Base-by-base conservation (phyloP, 1,140 invertebrate species). In the Eubasilissa regina region DNA sequence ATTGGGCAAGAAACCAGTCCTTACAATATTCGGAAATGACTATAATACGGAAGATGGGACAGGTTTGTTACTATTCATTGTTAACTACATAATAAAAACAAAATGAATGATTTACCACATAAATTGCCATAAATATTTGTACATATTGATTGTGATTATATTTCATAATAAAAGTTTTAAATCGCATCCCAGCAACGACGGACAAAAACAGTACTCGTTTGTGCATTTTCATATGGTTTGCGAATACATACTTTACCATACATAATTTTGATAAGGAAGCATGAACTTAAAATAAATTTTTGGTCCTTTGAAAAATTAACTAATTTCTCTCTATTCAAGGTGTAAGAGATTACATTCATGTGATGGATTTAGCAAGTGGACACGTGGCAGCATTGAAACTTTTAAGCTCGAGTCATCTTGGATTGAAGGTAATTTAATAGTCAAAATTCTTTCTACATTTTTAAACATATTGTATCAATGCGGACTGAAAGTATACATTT, bases 271-370 rank as follows among this genome's bases (percentile, higher is more conserved):
- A n/a, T n/a, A n/a, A n/a, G n/a, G n/a, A 35, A 35, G 6, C 6
- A 35, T 6, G 25, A 1, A 3, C 25, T 35, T 35, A 35, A 35
- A 6, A 35, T 35, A 35, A 35, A 35, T 35, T 35, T 35, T 35
- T 35, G 25, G 25, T 35, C 6, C 6, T 8, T 77, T 72, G 21
- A 81, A 15, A 19, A 60, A 19, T 15, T 60, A 60, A 60, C 4
- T 3, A 19, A 70, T 47, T 21, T 47, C 8, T 21, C 45, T 84
- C 83, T 80, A 78, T 82, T 84, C 43, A 70, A 97, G 95, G 96
- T 82, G 94, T 98, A 47, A 89, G 97, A 81, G 97, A 98, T 89
- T 98, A 98, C 85, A 97, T 98, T 84, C 97, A 98, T 86, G 94
- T 98, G 1, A 95, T 97, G 91, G 97, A 98, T 87, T 88, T 98